A percentile compares a stretch with the other conserved stretches of the same genome.
These are phyloP conservation scores for Calyptommatus sinebrachiatus DNA, from an alignment of 2,113 vertebrate species.

Conservation along the genomic window DNA sequence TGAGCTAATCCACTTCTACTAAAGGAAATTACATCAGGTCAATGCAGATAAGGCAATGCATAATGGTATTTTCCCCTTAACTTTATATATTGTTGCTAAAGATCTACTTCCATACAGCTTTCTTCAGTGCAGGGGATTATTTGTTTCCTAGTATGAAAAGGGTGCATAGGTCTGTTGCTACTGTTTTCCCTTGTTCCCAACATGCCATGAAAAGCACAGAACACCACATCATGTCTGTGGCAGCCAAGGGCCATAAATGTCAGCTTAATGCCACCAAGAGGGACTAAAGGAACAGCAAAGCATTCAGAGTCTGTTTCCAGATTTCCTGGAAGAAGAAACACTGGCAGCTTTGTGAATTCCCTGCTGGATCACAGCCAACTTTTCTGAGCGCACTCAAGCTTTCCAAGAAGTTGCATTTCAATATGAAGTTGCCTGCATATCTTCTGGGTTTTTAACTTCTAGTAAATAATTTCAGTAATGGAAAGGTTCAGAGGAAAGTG, in stretches of 20 bases:
- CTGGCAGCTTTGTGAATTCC: constrained; percentile 21
- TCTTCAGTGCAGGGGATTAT: neutral
- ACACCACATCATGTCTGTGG: neutral
- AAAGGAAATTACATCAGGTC: too few species aligned
- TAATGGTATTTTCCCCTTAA: neutral
- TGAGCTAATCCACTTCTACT: too few species aligned
- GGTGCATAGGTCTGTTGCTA: neutral
- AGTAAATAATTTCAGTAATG: neutral
- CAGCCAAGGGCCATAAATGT: neutral
- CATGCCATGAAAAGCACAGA: neutral
- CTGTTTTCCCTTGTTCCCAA: neutral
- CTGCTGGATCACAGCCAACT: neutral
- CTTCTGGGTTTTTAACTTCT: constrained; percentile 23
- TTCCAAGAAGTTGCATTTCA: constrained; percentile 47
- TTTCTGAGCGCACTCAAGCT: constrained; percentile 28
- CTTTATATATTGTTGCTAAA: fast-evolving
- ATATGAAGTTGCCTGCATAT: constrained; percentile 12
- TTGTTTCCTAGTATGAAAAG: neutral
- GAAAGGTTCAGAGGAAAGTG: neutral
- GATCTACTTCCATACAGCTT: neutral
- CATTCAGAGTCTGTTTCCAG: constrained; percentile 42
- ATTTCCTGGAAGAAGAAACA: constrained; percentile 43
- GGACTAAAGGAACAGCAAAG: constrained; percentile 33
- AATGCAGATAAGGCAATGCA: neutral
- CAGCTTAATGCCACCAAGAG: constrained; percentile 21